phyloP scores from a whole-genome alignment of 92 coral and sea anemone species.

The Epizoanthus stellaris region DNA sequence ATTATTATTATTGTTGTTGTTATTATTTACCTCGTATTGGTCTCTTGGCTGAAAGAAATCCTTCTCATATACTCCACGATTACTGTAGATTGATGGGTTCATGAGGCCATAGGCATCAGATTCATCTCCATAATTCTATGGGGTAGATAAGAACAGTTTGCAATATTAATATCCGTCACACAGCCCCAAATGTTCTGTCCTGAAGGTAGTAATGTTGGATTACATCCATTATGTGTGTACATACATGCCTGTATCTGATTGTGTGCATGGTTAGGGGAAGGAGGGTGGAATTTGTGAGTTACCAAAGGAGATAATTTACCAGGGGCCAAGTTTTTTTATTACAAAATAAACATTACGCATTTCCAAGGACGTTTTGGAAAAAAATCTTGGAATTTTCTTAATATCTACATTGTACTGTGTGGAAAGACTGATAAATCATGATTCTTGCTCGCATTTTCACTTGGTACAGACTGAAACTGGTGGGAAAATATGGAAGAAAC shows the following conservation, averaged over 20 bases:
- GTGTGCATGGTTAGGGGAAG: too few relatives aligned
- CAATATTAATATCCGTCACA: background rate
- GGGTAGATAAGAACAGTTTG: background rate
- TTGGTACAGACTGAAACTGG: too few relatives aligned
- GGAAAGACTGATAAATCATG: background rate
- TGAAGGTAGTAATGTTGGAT: too few relatives aligned
- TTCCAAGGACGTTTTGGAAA: background rate
- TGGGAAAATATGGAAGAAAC: too few relatives aligned
- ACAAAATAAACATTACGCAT: background rate
- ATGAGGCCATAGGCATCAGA: slow-evolving; percentile 98
- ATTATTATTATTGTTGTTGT: too few relatives aligned
- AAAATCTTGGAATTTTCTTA: background rate
- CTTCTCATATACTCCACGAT: slow-evolving; percentile 90
- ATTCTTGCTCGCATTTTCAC: too few relatives aligned
- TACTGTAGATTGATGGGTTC: slow-evolving; percentile 95
- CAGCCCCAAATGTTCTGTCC: too few relatives aligned
- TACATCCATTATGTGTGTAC: too few relatives aligned
- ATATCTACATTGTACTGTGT: background rate
- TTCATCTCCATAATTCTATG: slow-evolving; percentile 97
- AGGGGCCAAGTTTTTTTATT: background rate
- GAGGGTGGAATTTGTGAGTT: background rate
- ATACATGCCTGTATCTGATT: too few relatives aligned
- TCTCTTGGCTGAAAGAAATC: slow-evolving; percentile 95
- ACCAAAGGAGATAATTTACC: background rate
- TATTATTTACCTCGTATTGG: slow-evolving; percentile 79